Evolutionary conservation across 2,888 invertebrate species (phyloP), one percentile per base, ranked within the genome.

Genomic region (Agrenia bidenticulata): DNA sequence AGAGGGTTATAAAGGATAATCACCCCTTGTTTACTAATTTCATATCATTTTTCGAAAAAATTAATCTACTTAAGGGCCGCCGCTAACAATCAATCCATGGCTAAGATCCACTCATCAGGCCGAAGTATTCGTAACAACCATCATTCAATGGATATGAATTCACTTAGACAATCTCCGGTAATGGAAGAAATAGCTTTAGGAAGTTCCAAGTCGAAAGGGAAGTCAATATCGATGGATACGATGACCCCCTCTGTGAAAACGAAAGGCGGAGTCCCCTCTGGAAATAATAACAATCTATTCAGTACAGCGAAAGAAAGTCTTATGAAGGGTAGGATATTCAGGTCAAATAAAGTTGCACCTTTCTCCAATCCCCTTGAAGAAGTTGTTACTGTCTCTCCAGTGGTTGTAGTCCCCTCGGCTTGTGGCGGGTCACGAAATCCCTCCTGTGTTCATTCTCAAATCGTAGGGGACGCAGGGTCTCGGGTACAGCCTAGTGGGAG

Each of bases 401-500:
- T 42, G 15, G 17, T 45, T 4, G 17, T 23, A 24, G 7, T 24
- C 2, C 15, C 58, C 21, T 19, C n/a, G 15, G 19, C 5, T 21
- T 32, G 32, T 32, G 45, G 15, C 19, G 45, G 45, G 19, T 9
- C 15, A 5, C 45, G 45, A 45, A 17, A 19, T n/a, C 45, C 19
- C 4, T 45, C 45, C 5, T 45, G 45, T 19, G 11, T 17, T 5
- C 41, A 37, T 2, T 19, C 26, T 17, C 41, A 55, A 32, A 17
- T 41, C 27, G 15, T 57, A 39, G 27, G 58, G 58, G 21, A 45
- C 26, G n/a, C 45, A n/a, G n/a, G 19, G 5, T 4, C 5, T 17
- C 45, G 15, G 2, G 9, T 15, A 45, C 9, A 5, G n/a, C 9
- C 9, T 11, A 53, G 61, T 1, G 56, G 26, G 9, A 72, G 72